Base-by-base conservation (phyloP, 2,797 vertebrate species). In the Etheostoma perlongum region DNA sequence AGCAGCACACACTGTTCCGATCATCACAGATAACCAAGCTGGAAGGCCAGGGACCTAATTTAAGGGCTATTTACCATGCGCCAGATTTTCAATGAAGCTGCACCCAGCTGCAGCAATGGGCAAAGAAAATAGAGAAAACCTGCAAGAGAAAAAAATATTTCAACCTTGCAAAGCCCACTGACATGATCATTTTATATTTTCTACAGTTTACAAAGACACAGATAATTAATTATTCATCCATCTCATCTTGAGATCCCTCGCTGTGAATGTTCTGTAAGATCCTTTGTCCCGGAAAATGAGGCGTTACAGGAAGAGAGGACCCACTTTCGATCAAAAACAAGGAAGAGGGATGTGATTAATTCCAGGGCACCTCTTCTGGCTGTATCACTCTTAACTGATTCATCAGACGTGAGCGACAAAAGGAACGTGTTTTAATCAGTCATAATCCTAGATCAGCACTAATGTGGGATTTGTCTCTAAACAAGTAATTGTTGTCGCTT, bases 61-160 rank as follows among this genome's bases (percentile, higher is more conserved):
- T 92, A 92, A 91, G 90, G 86, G 82, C 91, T 92, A 89, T 94
- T 93, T 94, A 92, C 89, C 91, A 89, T 91, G 87, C 73, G 83
- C 78, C 81, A 84, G 83, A 70, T 73, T 88, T 92, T 91, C 81
- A 84, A 66, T 91, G 70, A 79, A 60, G 84, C 81, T 80, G 68
- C 78, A 75, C 49, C 76, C 49, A 44, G 70, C 75, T 86, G 82
- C 82, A 85, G 75, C 83, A 81, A 70, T 51, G 70, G 48, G 59
- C 19, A 64, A 72, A 73, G 57, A 30, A 25, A 44, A 65, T 23
- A 8, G 42, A 70, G 52, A 78, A 85, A 87, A 80, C 23, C 67
- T 69, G 48, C 54, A 72, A 73, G 74, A 82, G 40, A 36, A 72
- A 78, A 40, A 76, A 68, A 48, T 3, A 60, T 74, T 76, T 65